Conservation (phyloP, 2,113 vertebrate genomes). For the Nesoenas mayeri region DNA sequence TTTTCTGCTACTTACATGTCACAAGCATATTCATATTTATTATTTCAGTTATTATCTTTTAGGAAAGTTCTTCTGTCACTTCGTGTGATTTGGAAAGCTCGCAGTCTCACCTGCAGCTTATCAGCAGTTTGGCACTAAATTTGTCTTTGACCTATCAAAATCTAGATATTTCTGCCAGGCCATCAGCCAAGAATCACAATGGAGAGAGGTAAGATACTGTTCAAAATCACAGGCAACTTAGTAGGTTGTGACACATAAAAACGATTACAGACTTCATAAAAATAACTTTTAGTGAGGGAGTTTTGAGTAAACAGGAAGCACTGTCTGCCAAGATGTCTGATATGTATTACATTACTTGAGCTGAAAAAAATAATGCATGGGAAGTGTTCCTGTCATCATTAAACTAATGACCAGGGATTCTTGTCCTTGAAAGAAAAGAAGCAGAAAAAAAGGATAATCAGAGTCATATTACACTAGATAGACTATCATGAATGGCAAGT, state of each 20-base stretch:
- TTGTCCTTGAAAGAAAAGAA: not conserved
- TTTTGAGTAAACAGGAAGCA: not conserved
- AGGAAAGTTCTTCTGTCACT: not conserved
- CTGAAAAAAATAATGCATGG: not conserved
- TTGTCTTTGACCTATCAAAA: conserved; percentile 14
- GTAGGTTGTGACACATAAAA: not conserved
- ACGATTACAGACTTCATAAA: not conserved
- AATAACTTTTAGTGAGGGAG: not conserved
- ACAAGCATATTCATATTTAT: not conserved
- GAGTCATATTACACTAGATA: not conserved
- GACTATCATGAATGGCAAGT: not conserved
- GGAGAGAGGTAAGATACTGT: not conserved
- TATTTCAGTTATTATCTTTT: not conserved
- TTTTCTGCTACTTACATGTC: not conserved
- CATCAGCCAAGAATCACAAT: not conserved
- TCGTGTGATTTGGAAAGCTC: not conserved
- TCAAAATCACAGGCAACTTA: not conserved
- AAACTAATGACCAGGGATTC: not conserved
- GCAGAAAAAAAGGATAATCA: not conserved
- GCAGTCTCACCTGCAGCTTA: not conserved
- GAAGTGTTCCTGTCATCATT: not conserved
- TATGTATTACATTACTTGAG: not conserved
- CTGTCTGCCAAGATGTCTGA: not conserved
- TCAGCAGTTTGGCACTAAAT: not conserved
- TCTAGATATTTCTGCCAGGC: not conserved